Evolutionary conservation across 2,113 vertebrate species (phyloP), one percentile per base, ranked within the genome.

Genomic region (Notarius quadriscutis): DNA sequence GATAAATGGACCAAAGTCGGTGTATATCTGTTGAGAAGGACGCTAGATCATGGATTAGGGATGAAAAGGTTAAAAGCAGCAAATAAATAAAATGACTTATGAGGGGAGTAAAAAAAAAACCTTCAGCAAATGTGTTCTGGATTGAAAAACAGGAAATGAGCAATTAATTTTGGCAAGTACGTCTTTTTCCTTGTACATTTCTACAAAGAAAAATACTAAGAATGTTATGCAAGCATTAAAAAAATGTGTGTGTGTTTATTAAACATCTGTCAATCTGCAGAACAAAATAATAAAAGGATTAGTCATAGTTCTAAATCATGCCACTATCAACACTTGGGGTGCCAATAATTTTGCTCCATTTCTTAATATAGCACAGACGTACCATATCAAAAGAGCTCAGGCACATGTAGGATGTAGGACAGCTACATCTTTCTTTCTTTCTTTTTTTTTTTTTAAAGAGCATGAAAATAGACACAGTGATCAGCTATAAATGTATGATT

Each of bases 361-460:
- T 80, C 77, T 80, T 57, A 80, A 57, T 57, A 80, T 80, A 80
- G 5, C n/a, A n/a, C 77, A 30, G 25, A 14, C 57, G 77, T 30
- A 78, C 77, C 25, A 17, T 55, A 53, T 51, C 50, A 57, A 57
- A 30, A 30, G 77, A 80, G n/a, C 14, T 80, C 77, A 57, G 53
- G 30, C 77, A 55, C 75, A 58, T 80, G 77, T 17, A 57, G 77
- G n/a, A 80, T 80, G 77, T 80, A 80, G 77, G 77, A 57, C 77
- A 79, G 50, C 50, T 27, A 55, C 14, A 55, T 55, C 25, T 79
- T 79, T 79, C 53, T 57, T 55, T 18, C 7, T n/a, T 53, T 53
- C 4, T 5, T 15, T 30, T 34, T n/a, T 34, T n/a, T 77, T 55
- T 14, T n/a, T 77, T 48, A 48, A 20, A 22, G 3, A 25, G 34